A percentile compares a stretch with the other conserved stretches of the same genome.
Evolutionary conservation across 2,113 vertebrate genomes (phyloP).

Genomic region (Chloropsis hardwickii): DNA sequence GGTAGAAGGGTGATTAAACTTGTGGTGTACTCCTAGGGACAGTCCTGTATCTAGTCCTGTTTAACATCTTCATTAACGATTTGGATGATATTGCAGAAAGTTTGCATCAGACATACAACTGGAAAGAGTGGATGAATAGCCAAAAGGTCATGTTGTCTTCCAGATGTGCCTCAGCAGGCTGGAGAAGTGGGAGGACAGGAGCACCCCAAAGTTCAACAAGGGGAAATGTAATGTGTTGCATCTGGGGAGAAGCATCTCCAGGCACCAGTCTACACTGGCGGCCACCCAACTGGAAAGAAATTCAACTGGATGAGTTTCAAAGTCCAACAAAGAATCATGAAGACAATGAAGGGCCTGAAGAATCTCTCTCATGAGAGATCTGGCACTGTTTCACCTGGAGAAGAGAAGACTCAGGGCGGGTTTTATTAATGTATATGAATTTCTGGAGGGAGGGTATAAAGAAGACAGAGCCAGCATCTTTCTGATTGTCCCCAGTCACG

Average conservation of each 20-base stretch:
- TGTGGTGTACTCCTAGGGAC: neutral
- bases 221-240: neutral
- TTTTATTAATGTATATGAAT: neutral
- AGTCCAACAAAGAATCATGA: neutral
- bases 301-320: neutral
- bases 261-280: neutral
- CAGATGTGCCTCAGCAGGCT: neutral
- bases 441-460: neutral
- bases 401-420: neutral
- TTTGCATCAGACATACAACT: neutral
- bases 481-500: neutral
- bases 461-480: neutral
- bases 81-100: neutral
- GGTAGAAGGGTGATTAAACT: neutral
- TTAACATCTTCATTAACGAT: neutral
- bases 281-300: neutral
- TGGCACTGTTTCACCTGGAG: neutral
- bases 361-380: neutral
- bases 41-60: neutral
- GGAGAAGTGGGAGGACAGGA: neutral
- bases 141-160: neutral
- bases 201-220: neutral
- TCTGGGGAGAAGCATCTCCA: neutral
- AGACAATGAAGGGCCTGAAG: neutral
- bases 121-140: neutral